Percentiles rank a stretch among this genome's conserved stretches.
Conservation (phyloP, 2,888 invertebrate genomes). For the Microplitis manilae region DNA sequence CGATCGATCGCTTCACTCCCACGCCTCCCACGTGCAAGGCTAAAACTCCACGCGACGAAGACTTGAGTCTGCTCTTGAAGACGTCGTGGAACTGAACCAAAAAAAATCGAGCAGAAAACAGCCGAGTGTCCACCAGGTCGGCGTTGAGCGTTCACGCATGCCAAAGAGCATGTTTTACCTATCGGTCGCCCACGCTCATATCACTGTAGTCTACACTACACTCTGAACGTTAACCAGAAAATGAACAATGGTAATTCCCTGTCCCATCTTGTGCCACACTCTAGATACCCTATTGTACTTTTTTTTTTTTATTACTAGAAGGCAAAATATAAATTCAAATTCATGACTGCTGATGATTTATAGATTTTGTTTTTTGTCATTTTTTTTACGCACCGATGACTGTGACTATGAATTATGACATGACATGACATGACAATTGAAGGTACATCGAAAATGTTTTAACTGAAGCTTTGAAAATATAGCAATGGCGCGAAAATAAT, state of each 20-base stretch:
- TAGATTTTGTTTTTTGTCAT: background rate
- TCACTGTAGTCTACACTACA: background rate
- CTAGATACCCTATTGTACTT: slow-evolving; percentile 12
- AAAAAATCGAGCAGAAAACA: slow-evolving; percentile 59
- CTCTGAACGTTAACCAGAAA: background rate
- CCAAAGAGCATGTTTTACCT: slow-evolving; percentile 61
- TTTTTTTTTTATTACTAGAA: background rate
- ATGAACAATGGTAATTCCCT: slow-evolving; percentile 34
- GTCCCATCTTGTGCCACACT: slow-evolving; percentile 19
- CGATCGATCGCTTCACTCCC: slow-evolving; percentile 55
- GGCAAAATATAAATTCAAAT: background rate
- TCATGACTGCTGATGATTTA: background rate
- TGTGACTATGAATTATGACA: background rate
- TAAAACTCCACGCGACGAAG: slow-evolving; percentile 32
- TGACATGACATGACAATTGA: background rate
- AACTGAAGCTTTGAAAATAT: no score
- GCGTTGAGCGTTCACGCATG: slow-evolving; percentile 44
- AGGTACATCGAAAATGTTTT: no score
- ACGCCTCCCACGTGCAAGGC: slow-evolving; percentile 54
- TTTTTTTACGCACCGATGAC: background rate
- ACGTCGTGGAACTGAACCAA: slow-evolving; percentile 48
- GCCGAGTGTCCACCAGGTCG: slow-evolving; percentile 47
- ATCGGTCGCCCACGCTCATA: slow-evolving; percentile 61
- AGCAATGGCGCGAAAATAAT: no score
- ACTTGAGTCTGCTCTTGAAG: slow-evolving; percentile 35